Conservation (phyloP, 2,888 invertebrate genomes). For the Diplazon laetatorius region DNA sequence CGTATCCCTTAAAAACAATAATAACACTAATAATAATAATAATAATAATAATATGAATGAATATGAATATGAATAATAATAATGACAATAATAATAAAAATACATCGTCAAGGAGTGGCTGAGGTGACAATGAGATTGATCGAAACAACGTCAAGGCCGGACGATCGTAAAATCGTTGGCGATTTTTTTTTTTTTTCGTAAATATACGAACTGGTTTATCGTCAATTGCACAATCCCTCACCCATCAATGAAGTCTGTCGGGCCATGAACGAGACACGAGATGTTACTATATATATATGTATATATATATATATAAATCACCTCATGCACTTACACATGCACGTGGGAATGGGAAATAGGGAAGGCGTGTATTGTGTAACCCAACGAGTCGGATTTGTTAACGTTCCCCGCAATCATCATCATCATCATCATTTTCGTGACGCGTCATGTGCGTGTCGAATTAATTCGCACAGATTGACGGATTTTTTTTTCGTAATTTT, state of each 20-base stretch:
- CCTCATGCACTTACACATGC: too few relatives aligned
- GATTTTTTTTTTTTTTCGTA: too few relatives aligned
- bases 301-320: too few relatives aligned
- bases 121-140: constrained; percentile 32
- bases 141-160: constrained; percentile 42
- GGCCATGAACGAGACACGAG: constrained; percentile 40
- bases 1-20: too few relatives aligned
- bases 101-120: too few relatives aligned
- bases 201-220: constrained; percentile 1
- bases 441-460: constrained; percentile 21
- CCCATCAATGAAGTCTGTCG: constrained; percentile 13
- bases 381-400: constrained; percentile 5
- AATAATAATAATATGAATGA: too few relatives aligned
- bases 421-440: too few relatives aligned
- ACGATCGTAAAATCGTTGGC: too few relatives aligned
- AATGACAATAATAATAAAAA: too few relatives aligned
- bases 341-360: constrained; percentile 14
- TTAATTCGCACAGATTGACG: constrained; percentile 26
- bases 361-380: constrained; percentile 50
- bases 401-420: constrained; percentile 22
- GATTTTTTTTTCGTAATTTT: not conserved
- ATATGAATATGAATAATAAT: too few relatives aligned
- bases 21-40: too few relatives aligned
- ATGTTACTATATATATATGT: constrained; percentile 14
- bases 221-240: constrained; percentile 50